Evolutionary conservation across 2,797 vertebrate genomes (phyloP).

Genomic region (Lutjanus argentimaculatus): DNA sequence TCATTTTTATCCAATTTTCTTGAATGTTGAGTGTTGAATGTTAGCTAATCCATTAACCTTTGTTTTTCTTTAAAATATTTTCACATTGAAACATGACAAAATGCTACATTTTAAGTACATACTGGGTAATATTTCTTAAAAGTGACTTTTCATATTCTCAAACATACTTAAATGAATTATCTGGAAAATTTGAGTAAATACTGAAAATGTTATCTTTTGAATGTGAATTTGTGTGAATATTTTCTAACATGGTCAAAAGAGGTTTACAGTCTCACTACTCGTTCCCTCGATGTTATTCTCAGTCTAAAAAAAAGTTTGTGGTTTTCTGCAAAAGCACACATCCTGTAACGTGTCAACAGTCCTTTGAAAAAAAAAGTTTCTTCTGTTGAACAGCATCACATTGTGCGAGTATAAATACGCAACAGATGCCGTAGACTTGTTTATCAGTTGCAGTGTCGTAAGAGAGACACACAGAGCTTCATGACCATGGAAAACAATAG

Average conservation of each 20-base stretch:
- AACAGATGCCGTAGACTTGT: constrained; percentile 1
- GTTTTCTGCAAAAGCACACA: constrained; percentile 86
- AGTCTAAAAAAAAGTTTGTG: constrained; percentile 70
- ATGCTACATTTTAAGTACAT: background rate
- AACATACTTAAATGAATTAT: background rate
- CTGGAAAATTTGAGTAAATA: background rate
- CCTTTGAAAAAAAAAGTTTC: constrained; percentile 28
- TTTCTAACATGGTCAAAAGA: constrained; percentile 1
- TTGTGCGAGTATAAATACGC: background rate
- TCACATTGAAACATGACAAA: background rate
- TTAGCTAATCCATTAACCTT: background rate
- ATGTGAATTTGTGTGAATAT: background rate
- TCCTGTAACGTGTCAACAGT: constrained; percentile 72
- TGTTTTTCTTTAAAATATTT: background rate
- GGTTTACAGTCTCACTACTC: background rate
- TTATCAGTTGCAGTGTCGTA: constrained; percentile 9
- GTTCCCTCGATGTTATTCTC: constrained; percentile 19
- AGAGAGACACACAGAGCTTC: background rate
- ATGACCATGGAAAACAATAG: rapidly evolving
- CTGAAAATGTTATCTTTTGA: background rate
- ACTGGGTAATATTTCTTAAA: background rate
- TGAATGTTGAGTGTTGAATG: background rate
- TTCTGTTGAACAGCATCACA: background rate
- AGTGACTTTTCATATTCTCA: background rate
- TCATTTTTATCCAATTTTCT: background rate